These are phyloP conservation scores for Philantomba maxwellii DNA, from an alignment of 2,113 vertebrate genomes.

Conservation along the genomic window DNA sequence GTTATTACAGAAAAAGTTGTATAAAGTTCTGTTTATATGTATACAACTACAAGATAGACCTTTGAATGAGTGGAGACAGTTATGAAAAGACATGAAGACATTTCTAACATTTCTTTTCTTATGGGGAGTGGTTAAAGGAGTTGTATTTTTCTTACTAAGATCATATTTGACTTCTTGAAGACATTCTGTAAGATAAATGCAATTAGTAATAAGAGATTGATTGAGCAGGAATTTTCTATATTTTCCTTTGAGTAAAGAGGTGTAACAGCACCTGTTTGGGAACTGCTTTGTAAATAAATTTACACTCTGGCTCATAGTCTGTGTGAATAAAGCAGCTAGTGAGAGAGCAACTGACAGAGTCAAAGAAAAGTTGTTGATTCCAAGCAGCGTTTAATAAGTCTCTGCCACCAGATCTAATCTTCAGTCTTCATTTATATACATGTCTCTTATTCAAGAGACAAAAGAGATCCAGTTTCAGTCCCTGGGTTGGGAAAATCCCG, in stretches of 20 bases:
- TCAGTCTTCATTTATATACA: neutral
- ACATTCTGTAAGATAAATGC: neutral
- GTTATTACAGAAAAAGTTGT: neutral
- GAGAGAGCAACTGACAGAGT: neutral
- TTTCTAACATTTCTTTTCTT: neutral
- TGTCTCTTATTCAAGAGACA: neutral
- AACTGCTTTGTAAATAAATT: neutral
- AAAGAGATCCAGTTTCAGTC: neutral
- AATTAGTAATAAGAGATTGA: neutral
- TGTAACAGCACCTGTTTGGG: neutral
- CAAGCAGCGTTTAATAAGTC: rapidly evolving
- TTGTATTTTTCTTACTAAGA: neutral
- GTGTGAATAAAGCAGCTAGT: neutral
- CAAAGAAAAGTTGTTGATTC: neutral
- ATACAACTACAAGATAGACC: neutral
- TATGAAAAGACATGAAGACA: neutral
- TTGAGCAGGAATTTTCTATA: neutral
- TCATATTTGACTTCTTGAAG: neutral
- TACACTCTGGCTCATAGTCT: neutral
- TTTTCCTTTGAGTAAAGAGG: neutral
- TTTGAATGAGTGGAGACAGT: neutral
- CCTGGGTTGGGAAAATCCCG: neutral
- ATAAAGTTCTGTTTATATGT: neutral
- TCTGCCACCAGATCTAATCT: neutral
- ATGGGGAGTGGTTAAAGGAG: neutral